Evolutionary conservation across 1,140 invertebrate genomes (phyloP).

Genomic region (Xylocopa sonorina): DNA sequence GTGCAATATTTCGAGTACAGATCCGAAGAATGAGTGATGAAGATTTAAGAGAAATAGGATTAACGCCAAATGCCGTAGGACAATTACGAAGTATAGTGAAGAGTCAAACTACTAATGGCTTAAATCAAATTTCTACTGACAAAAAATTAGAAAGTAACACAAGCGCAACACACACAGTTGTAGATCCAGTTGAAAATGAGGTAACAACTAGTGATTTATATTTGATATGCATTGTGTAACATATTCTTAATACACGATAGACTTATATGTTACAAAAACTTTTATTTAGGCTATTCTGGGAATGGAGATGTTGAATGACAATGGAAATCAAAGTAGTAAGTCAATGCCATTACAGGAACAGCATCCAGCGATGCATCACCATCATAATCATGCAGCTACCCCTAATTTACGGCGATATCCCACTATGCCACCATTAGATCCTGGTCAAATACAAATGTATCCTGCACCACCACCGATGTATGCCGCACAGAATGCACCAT

Average conservation of each 20-base stretch:
- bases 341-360: constrained; percentile 74
- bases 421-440: constrained; percentile 74
- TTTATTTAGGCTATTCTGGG: constrained; percentile 60
- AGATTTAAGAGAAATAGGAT: constrained; percentile 81
- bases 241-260: background rate
- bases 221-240: background rate
- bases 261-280: background rate
- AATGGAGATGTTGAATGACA: constrained; percentile 70
- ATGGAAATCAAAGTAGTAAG: constrained; percentile 69
- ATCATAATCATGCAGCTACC: constrained; percentile 73
- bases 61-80: constrained; percentile 81
- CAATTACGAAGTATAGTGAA: constrained; percentile 84
- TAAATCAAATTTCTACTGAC: constrained; percentile 76
- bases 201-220: constrained; percentile 61
- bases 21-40: constrained; percentile 83
- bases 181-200: constrained; percentile 75
- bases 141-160: constrained; percentile 74
- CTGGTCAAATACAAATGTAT: constrained; percentile 76
- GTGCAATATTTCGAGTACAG: constrained; percentile 70
- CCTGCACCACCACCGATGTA: constrained; percentile 75
- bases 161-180: constrained; percentile 65
- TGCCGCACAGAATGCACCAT: constrained; percentile 74
- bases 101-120: constrained; percentile 81
- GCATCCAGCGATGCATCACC: constrained; percentile 74
- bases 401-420: constrained; percentile 78